These are phyloP conservation scores for Hydropotes inermis DNA, from an alignment of 2,113 vertebrate genomes.

Conservation along the genomic window DNA sequence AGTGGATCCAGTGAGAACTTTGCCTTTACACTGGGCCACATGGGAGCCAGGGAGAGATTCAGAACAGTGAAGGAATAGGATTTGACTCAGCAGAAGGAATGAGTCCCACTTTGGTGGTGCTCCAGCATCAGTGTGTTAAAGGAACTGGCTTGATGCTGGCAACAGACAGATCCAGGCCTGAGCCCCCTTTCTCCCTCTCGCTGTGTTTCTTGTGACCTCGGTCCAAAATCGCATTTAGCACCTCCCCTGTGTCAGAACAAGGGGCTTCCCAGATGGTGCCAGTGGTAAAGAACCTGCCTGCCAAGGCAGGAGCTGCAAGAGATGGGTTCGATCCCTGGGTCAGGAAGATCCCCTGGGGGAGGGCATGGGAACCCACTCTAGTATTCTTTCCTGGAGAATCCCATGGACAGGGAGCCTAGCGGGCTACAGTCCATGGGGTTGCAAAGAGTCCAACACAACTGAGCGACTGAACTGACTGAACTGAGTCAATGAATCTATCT, in stretches of 20 bases:
- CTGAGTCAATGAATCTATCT: background rate
- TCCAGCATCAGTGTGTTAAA: background rate
- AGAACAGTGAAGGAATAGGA: background rate
- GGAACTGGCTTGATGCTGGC: background rate
- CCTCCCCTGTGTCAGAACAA: background rate
- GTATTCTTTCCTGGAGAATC: background rate
- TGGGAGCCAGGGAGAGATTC: background rate
- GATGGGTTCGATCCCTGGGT: background rate
- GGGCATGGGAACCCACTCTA: background rate
- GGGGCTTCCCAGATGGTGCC: background rate
- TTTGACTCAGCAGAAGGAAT: background rate
- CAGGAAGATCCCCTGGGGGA: background rate
- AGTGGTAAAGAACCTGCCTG: background rate
- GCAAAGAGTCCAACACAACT: background rate
- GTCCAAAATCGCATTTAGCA: fast-evolving
- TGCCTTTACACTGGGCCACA: background rate
- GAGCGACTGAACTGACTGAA: background rate
- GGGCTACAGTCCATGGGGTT: background rate
- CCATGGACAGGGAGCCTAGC: background rate
- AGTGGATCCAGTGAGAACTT: background rate
- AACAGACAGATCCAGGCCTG: background rate
- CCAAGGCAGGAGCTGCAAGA: background rate
- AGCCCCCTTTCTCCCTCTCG: background rate
- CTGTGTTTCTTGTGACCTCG: background rate
- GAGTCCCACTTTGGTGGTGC: background rate